Percentiles rank a stretch among this genome's conserved stretches.
Conservation (phyloP, 2,888 invertebrate species). For the Ethmia dodecea region DNA sequence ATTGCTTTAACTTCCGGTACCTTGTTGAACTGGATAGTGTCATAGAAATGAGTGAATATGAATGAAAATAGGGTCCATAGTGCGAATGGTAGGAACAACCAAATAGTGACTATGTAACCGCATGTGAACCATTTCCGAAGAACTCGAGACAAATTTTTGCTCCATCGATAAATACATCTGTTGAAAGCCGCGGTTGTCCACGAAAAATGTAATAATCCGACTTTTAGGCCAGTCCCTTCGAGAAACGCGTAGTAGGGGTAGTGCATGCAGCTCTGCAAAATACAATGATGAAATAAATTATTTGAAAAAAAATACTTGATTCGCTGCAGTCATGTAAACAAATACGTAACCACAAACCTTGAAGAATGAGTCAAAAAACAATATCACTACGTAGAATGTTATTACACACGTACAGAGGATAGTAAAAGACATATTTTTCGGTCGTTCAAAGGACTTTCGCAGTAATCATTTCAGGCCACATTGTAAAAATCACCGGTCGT, state of each 20-base stretch:
- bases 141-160: constrained; percentile 78
- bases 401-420: constrained; percentile 79
- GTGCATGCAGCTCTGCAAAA: constrained; percentile 88
- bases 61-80: constrained; percentile 71
- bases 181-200: constrained; percentile 91
- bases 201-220: constrained; percentile 83
- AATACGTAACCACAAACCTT: constrained; percentile 74
- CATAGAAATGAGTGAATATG: constrained; percentile 56
- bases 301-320: neutral
- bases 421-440: constrained; percentile 83
- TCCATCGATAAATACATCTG: constrained; percentile 85
- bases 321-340: constrained; percentile 2
- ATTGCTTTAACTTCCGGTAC: constrained; percentile 79
- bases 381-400: constrained; percentile 81
- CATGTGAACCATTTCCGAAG: constrained; percentile 84
- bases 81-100: constrained; percentile 80
- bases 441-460: too few species aligned
- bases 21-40: constrained; percentile 46
- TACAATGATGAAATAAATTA: constrained; percentile 9
- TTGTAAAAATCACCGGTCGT: too few species aligned
- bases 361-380: constrained; percentile 90
- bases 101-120: constrained; percentile 72
- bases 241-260: constrained; percentile 88
- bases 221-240: constrained; percentile 85
- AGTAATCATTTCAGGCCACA: too few species aligned